phyloP scores from a whole-genome alignment of 2,797 vertebrate species.

The Cirrhinus mrigala region DNA sequence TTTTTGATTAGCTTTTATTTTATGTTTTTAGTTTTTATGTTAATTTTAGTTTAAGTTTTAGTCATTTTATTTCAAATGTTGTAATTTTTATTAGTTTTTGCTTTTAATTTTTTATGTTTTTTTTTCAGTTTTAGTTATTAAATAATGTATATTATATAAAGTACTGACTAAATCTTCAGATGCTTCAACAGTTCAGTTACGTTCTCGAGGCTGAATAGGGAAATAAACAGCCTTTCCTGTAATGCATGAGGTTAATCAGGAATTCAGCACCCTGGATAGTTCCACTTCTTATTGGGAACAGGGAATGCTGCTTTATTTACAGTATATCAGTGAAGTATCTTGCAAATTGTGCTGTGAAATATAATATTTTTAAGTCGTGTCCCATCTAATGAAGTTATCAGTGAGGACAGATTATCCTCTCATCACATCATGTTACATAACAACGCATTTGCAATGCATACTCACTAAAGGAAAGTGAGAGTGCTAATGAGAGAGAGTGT shows the following conservation, averaged over 20 bases:
- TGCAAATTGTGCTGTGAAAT: neutral
- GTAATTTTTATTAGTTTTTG: neutral
- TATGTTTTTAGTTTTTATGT: neutral
- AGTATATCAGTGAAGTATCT: neutral
- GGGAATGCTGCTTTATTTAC: neutral
- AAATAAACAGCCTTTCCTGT: neutral
- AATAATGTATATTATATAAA: neutral
- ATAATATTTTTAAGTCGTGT: neutral
- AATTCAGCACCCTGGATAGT: slow-evolving; percentile 61
- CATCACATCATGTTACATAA: slow-evolving; percentile 17
- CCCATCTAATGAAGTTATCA: neutral
- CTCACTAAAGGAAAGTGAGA: slow-evolving; percentile 60
- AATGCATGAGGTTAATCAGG: neutral
- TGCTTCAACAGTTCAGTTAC: neutral
- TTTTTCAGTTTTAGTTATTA: neutral
- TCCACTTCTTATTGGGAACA: neutral
- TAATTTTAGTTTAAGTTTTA: neutral
- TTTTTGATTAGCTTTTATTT: neutral
- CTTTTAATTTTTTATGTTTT: neutral
- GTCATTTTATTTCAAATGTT: neutral
- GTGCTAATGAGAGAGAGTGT: slow-evolving; percentile 54
- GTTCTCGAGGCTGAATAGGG: too few relatives aligned
- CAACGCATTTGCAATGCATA: slow-evolving; percentile 10
- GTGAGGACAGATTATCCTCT: neutral
- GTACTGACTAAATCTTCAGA: too few relatives aligned